A percentile compares a stretch with the other conserved stretches of the same genome.
These are phyloP conservation scores for Torymus texanus DNA, from an alignment of 2,888 invertebrate genomes.

Conservation along the genomic window DNA sequence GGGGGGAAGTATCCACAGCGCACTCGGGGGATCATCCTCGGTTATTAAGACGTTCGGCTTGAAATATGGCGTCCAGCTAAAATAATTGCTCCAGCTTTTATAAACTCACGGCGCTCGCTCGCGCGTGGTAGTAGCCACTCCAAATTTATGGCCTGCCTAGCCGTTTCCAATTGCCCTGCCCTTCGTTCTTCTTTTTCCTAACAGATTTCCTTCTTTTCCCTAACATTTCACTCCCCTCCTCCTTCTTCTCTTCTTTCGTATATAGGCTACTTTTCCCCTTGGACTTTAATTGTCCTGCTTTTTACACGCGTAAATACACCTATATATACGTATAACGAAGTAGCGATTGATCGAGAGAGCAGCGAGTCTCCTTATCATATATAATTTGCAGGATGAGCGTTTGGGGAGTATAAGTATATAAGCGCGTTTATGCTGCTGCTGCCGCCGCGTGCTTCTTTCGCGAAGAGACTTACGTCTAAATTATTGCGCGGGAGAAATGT, in stretches of 20 bases:
- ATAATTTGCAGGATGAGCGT: conserved; percentile 43
- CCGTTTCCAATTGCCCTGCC: conserved; percentile 64
- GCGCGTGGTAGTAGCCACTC: conserved; percentile 50
- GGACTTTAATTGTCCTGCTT: too few species aligned
- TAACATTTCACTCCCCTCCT: too few species aligned
- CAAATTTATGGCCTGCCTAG: conserved; percentile 64
- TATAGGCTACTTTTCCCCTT: too few species aligned
- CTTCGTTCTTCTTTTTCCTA: conserved; percentile 21
- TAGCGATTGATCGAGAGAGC: conserved; percentile 36
- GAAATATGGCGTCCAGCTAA: conserved; percentile 70
- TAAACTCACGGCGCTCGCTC: conserved; percentile 30
- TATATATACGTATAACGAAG: neutral
- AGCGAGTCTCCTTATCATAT: conserved; percentile 11
- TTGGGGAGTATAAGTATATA: neutral
- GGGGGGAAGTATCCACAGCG: neutral
- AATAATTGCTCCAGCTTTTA: conserved; percentile 66
- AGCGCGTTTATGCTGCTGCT: too few species aligned
- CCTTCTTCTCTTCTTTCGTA: too few species aligned
- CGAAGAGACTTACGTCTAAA: conserved; percentile 43
- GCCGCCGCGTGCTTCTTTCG: too few species aligned
- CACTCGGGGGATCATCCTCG: conserved; percentile 60
- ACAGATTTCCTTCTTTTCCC: too few species aligned
- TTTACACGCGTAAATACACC: too few species aligned
- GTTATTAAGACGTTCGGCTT: conserved; percentile 72
- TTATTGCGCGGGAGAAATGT: conserved; percentile 35